These are phyloP conservation scores for Ceyx margarethae DNA, from an alignment of 2,113 vertebrate genomes.

Conservation along the genomic window DNA sequence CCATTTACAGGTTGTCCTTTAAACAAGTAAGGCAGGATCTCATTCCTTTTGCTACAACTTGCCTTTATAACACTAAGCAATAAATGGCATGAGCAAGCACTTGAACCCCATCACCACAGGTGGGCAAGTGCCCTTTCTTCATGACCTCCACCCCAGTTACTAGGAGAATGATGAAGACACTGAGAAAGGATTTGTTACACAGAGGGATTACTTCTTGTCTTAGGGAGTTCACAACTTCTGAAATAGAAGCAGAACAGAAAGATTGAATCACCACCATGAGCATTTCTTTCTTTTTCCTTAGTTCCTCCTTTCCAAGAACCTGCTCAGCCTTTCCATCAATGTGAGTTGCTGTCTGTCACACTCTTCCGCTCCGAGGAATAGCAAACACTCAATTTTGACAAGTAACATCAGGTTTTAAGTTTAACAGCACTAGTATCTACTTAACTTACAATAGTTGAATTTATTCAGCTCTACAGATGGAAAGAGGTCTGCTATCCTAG, in stretches of 20 bases:
- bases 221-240: not conserved
- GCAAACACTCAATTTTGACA: not conserved
- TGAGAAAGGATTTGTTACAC: not conserved
- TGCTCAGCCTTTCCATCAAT: not conserved
- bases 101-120: not conserved
- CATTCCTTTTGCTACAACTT: not conserved
- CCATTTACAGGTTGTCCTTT: not conserved
- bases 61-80: not conserved
- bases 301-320: not conserved
- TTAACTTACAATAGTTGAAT: not conserved
- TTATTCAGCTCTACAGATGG: not conserved
- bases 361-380: not conserved
- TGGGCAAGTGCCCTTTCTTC: not conserved
- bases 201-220: not conserved
- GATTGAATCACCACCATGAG: not conserved
- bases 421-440: not conserved
- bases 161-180: not conserved
- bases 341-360: not conserved
- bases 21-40: not conserved
- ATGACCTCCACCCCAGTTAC: not conserved
- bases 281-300: not conserved
- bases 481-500: not conserved
- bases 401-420: not conserved
- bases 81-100: not conserved
- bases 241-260: not conserved